Evolutionary conservation across 2,888 invertebrate species (phyloP).

Genomic region (Ophioninae sp.): DNA sequence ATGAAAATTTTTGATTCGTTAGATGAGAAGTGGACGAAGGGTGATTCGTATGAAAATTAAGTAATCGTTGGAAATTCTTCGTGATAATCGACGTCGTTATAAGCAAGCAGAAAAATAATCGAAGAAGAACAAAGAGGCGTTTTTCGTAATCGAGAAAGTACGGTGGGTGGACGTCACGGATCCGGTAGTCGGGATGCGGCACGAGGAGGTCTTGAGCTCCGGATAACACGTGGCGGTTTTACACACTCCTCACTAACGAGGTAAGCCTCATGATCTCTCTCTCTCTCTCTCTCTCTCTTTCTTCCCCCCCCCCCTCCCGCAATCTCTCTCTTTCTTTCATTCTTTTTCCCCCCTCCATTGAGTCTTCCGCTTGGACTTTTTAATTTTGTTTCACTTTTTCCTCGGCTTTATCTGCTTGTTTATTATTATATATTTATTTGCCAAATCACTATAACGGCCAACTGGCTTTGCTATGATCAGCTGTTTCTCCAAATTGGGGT

Average conservation of each 20-base stretch:
- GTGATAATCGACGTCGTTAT: background rate
- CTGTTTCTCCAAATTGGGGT: constrained; percentile 48
- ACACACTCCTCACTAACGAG: constrained; percentile 77
- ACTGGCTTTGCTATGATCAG: constrained; percentile 49
- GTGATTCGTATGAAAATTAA: background rate
- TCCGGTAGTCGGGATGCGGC: constrained; percentile 79
- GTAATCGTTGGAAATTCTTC: background rate
- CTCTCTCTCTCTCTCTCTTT: background rate
- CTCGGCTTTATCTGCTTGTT: background rate
- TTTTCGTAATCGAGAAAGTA: constrained; percentile 21
- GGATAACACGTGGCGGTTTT: constrained; percentile 80
- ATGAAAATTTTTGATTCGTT: background rate
- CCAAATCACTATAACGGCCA: constrained; percentile 4
- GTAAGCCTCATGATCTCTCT: constrained; percentile 68
- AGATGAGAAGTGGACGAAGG: constrained; percentile 17
- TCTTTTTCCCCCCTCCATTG: background rate
- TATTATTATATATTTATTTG: background rate
- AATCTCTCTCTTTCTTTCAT: background rate
- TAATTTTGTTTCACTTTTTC: background rate
- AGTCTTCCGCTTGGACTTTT: background rate
- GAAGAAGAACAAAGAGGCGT: background rate
- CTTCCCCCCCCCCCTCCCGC: background rate
- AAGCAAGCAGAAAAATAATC: background rate
- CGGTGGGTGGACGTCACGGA: constrained; percentile 66
- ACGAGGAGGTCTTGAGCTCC: constrained; percentile 76